Percentiles rank a stretch among this genome's conserved stretches.
Evolutionary conservation across 1,140 invertebrate species (phyloP).

Genomic region (Drosophila parvula): DNA sequence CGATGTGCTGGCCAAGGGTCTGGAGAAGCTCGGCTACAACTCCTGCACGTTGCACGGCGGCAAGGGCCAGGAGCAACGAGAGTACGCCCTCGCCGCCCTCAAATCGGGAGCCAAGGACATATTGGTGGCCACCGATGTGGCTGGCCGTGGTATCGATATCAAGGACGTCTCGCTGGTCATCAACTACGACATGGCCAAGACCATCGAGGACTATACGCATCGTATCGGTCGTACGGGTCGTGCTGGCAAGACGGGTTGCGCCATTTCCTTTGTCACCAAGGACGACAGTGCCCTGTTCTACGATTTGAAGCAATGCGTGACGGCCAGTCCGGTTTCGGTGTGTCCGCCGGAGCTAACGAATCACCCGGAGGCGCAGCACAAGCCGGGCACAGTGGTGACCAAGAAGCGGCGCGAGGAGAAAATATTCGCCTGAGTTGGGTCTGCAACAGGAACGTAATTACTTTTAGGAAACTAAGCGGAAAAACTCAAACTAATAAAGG

Average conservation of each 20-base stretch:
- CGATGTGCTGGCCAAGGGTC: slow-evolving; percentile 97
- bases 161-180: slow-evolving; percentile 99
- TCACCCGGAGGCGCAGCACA: slow-evolving; percentile 99
- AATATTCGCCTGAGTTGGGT: slow-evolving; percentile 90
- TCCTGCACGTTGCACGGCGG: slow-evolving; percentile 99
- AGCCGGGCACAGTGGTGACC: slow-evolving; percentile 97
- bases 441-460: background rate
- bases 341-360: slow-evolving; percentile 99
- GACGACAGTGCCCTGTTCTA: slow-evolving; percentile 98
- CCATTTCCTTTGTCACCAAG: slow-evolving; percentile 98
- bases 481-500: slow-evolving; percentile 24
- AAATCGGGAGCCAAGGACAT: slow-evolving; percentile 98
- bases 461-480: slow-evolving; percentile 6
- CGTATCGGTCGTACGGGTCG: slow-evolving; percentile 99
- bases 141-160: slow-evolving; percentile 99
- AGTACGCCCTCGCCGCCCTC: slow-evolving; percentile 97
- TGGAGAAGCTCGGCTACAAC: slow-evolving; percentile 99
- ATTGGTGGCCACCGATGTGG: slow-evolving; percentile 99
- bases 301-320: slow-evolving; percentile 96
- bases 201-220: slow-evolving; percentile 99
- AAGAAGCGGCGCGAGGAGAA: slow-evolving; percentile 97
- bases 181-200: slow-evolving; percentile 99
- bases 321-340: slow-evolving; percentile 95
- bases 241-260: slow-evolving; percentile 98
- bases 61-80: slow-evolving; percentile 99